phyloP scores from a whole-genome alignment of 2,113 vertebrate species.

The Pelusios castaneus region DNA sequence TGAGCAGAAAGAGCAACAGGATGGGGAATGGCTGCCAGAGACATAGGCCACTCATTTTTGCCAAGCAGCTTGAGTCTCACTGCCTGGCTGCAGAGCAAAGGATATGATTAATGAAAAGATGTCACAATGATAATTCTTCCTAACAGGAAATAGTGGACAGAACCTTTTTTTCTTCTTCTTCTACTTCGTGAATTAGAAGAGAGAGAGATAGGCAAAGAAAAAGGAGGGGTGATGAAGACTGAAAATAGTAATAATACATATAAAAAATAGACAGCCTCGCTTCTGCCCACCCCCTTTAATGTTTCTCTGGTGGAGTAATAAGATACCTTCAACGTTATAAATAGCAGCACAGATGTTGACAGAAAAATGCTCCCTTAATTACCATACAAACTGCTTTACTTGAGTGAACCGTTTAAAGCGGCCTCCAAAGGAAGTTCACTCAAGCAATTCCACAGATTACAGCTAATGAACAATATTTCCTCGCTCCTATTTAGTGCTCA shows the following conservation, averaged over 20 bases:
- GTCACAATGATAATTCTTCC: slow-evolving; percentile 86
- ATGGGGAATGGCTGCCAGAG: slow-evolving; percentile 51
- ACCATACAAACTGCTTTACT: slow-evolving; percentile 98
- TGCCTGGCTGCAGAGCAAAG: slow-evolving; percentile 71
- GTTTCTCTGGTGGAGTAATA: slow-evolving; percentile 69
- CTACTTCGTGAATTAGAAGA: slow-evolving; percentile 28
- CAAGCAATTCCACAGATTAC: slow-evolving; percentile 90
- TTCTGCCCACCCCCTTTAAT: slow-evolving; percentile 69
- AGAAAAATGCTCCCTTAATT: slow-evolving; percentile 97
- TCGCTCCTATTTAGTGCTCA: slow-evolving; percentile 88
- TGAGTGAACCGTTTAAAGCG: slow-evolving; percentile 95
- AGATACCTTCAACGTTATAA: slow-evolving; percentile 85
- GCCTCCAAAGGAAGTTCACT: slow-evolving; percentile 92
- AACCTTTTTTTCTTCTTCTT: slow-evolving; percentile 36
- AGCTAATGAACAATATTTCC: slow-evolving; percentile 93
- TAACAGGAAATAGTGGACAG: slow-evolving; percentile 79
- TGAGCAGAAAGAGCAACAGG: neutral
- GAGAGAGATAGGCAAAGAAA: slow-evolving; percentile 23
- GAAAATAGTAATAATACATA: slow-evolving; percentile 22
- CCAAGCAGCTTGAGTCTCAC: slow-evolving; percentile 71
- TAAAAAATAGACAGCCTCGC: neutral
- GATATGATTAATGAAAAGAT: slow-evolving; percentile 91
- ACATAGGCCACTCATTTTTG: slow-evolving; percentile 65
- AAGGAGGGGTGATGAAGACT: slow-evolving; percentile 23
- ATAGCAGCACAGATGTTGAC: slow-evolving; percentile 96